phyloP scores from a whole-genome alignment of 2,888 invertebrate genomes.

The Rhingia rostrata region DNA sequence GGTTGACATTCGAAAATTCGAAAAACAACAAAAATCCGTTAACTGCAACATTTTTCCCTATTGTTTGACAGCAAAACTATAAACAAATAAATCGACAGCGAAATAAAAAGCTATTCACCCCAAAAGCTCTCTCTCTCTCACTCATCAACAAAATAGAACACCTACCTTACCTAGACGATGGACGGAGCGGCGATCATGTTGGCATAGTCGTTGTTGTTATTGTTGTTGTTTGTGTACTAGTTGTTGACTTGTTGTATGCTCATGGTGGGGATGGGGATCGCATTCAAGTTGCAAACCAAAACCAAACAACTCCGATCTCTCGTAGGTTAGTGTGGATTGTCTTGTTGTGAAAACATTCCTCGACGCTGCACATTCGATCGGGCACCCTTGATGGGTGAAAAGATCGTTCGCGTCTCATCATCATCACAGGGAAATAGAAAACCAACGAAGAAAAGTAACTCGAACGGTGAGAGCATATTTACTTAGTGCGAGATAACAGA shows the following conservation, averaged over 20 bases:
- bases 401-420: conserved; percentile 29
- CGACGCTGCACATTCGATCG: conserved; percentile 58
- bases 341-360: conserved; percentile 41
- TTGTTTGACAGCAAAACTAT: too few relatives aligned
- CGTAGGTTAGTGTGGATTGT: conserved; percentile 36
- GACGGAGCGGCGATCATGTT: too few relatives aligned
- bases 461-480: conserved; percentile 30
- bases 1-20: too few relatives aligned
- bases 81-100: too few relatives aligned
- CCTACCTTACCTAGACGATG: too few relatives aligned
- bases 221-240: neutral
- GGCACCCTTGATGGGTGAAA: conserved; percentile 69
- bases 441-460: conserved; percentile 23
- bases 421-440: neutral
- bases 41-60: too few relatives aligned
- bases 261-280: conserved; percentile 24
- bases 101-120: too few relatives aligned
- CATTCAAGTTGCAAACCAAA: neutral
- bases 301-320: conserved; percentile 46
- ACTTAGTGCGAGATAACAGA: conserved; percentile 40
- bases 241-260: conserved; percentile 5
- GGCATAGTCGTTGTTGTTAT: neutral
- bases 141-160: too few relatives aligned
- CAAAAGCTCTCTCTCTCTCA: too few relatives aligned
- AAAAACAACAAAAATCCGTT: too few relatives aligned